These are phyloP conservation scores for Amphibalanus amphitrite DNA, from an alignment of 1,140 invertebrate species.

Conservation along the genomic window DNA sequence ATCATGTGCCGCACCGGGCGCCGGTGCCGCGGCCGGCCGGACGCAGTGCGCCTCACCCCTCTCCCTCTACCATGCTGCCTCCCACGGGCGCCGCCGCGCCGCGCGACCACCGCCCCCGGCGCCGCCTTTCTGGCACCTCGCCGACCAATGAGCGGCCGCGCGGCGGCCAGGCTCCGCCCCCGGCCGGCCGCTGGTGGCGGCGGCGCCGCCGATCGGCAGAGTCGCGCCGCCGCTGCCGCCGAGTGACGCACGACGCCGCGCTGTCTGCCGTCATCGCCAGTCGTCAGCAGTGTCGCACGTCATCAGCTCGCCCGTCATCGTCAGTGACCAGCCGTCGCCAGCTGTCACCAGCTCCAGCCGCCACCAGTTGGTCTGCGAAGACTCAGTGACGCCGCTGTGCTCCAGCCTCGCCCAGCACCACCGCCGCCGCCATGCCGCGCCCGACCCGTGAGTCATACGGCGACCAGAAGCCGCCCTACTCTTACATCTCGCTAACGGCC, in stretches of 20 bases:
- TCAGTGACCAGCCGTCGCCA: too few relatives aligned
- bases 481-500: constrained; percentile 88
- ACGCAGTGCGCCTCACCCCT: too few relatives aligned
- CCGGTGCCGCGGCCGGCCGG: too few relatives aligned
- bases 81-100: too few relatives aligned
- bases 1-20: not conserved
- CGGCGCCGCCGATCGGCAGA: not conserved
- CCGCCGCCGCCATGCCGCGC: constrained; percentile 47
- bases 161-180: not conserved
- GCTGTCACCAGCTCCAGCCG: too few relatives aligned
- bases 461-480: constrained; percentile 90
- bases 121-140: not conserved
- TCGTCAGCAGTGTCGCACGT: too few relatives aligned
- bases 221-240: not conserved
- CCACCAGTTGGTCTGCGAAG: too few relatives aligned
- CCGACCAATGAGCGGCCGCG: not conserved
- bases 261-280: not conserved
- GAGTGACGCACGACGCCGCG: not conserved
- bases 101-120: too few relatives aligned
- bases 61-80: not conserved
- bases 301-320: too few relatives aligned
- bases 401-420: not conserved
- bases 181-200: too few relatives aligned
- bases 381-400: not conserved
- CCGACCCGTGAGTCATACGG: constrained; percentile 78